Percentiles rank a stretch among this genome's conserved stretches.
Conservation (phyloP, 2,888 invertebrate species). For the Cosmorhoe ocellata region DNA sequence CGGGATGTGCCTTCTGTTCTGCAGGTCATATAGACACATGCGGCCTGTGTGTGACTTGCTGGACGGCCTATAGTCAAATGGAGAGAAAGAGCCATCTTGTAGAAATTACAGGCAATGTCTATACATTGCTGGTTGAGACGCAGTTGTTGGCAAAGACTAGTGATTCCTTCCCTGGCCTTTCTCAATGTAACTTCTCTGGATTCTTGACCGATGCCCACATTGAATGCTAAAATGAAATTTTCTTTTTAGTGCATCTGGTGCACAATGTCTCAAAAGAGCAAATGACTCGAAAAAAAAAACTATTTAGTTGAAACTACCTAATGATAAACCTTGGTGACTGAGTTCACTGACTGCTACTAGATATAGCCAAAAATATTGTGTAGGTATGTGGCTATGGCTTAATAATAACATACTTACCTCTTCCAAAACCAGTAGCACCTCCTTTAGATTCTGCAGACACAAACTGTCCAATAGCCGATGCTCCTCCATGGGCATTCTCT, state of each 20-base stretch:
- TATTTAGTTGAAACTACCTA: no score
- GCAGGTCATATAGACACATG: slow-evolving; percentile 98
- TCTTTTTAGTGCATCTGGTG: no score
- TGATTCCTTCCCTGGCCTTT: slow-evolving; percentile 93
- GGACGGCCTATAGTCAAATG: slow-evolving; percentile 96
- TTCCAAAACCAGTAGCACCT: slow-evolving; percentile 90
- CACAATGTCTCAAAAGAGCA: no score
- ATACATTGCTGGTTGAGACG: slow-evolving; percentile 94
- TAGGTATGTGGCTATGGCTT: no score
- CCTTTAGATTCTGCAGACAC: slow-evolving; percentile 95
- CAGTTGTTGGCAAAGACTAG: slow-evolving; percentile 92
- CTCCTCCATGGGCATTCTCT: slow-evolving; percentile 94
- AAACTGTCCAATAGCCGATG: slow-evolving; percentile 95
- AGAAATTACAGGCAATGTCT: slow-evolving; percentile 96
- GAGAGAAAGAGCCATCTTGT: slow-evolving; percentile 92
- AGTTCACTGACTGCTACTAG: no score
- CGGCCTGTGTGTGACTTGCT: slow-evolving; percentile 95
- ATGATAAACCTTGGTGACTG: no score
- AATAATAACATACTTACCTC: slow-evolving; percentile 80
- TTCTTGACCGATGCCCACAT: slow-evolving; percentile 91
- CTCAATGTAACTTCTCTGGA: slow-evolving; percentile 95
- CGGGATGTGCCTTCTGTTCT: slow-evolving; percentile 96
- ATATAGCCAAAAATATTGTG: no score
- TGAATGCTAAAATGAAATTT: slow-evolving; percentile 82
- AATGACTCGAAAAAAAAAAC: no score